A percentile compares a stretch with the other conserved stretches of the same genome.
Evolutionary conservation across 2,113 vertebrate genomes (phyloP).

Genomic region (Pterocles gutturalis): DNA sequence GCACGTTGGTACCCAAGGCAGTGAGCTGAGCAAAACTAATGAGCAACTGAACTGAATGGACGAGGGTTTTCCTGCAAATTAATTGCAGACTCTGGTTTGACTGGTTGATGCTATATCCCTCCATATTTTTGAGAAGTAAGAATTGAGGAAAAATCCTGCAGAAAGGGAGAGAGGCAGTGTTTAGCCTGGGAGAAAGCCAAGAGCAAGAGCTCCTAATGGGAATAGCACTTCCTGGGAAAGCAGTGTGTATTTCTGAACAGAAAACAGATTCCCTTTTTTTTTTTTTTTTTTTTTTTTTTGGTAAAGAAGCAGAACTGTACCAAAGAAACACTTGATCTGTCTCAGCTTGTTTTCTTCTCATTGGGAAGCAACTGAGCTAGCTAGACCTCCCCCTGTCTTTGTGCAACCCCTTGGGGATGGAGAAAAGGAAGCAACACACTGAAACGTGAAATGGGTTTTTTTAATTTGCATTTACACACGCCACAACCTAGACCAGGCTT

Average conservation of each 20-base stretch:
- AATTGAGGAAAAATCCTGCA: not conserved
- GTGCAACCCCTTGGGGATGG: not conserved
- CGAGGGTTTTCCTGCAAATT: not conserved
- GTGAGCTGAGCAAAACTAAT: not conserved
- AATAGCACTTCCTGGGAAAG: rapidly evolving
- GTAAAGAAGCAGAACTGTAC: not conserved
- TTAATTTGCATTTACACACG: not conserved
- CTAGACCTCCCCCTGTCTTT: not conserved
- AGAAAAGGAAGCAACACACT: not conserved
- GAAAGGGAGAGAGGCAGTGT: not conserved
- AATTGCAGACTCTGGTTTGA: not conserved
- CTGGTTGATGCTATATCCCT: not conserved
- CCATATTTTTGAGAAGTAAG: not conserved
- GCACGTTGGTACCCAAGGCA: slow-evolving; percentile 4
- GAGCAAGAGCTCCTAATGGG: not conserved
- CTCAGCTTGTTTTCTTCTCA: not conserved
- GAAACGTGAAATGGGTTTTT: not conserved
- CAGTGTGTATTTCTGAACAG: not conserved
- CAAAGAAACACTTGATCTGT: not conserved
- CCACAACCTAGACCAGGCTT: not conserved
- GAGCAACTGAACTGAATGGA: not conserved
- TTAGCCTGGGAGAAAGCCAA: not conserved
- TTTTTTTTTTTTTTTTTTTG: no score
- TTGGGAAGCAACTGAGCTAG: not conserved
- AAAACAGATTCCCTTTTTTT: not conserved